Evolutionary conservation across 2,797 vertebrate species (phyloP).

Genomic region (Tachyglossus aculeatus): DNA sequence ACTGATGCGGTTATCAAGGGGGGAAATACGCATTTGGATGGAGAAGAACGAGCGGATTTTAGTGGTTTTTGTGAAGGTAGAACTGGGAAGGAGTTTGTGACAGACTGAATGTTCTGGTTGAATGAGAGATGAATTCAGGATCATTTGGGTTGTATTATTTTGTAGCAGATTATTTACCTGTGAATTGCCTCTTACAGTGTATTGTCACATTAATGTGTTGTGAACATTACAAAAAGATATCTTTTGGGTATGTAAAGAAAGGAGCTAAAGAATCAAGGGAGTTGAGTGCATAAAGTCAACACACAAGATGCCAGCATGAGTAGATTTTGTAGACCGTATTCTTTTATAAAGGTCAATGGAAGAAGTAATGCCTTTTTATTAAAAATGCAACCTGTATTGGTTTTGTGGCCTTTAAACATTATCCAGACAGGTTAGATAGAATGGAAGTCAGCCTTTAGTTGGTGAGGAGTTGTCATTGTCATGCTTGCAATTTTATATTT

Average conservation of each 20-base stretch:
- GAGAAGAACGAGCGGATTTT: too few relatives aligned
- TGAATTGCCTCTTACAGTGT: too few relatives aligned
- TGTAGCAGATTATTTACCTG: too few relatives aligned
- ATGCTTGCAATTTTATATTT: constrained; percentile 21
- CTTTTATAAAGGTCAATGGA: constrained; percentile 39
- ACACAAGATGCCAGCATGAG: constrained; percentile 23
- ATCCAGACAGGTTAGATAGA: constrained; percentile 10
- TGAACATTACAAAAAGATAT: neutral
- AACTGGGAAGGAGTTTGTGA: too few relatives aligned
- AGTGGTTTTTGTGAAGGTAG: too few relatives aligned
- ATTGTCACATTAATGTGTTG: neutral
- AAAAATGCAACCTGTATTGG: constrained; percentile 16
- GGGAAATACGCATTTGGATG: too few relatives aligned
- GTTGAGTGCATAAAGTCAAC: constrained; percentile 30
- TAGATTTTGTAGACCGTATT: constrained; percentile 34
- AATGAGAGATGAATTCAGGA: too few relatives aligned
- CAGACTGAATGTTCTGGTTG: too few relatives aligned
- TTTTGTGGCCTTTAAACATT: constrained; percentile 33
- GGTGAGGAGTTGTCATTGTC: constrained; percentile 16
- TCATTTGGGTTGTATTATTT: too few relatives aligned
- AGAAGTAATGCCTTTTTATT: constrained; percentile 44
- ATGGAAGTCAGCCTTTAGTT: constrained; percentile 18
- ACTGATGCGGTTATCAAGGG: too few relatives aligned
- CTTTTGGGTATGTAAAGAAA: neutral
- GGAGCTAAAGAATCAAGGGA: constrained; percentile 27